Evolutionary conservation across 2,797 vertebrate species (phyloP).

Genomic region (Characodon lateralis): DNA sequence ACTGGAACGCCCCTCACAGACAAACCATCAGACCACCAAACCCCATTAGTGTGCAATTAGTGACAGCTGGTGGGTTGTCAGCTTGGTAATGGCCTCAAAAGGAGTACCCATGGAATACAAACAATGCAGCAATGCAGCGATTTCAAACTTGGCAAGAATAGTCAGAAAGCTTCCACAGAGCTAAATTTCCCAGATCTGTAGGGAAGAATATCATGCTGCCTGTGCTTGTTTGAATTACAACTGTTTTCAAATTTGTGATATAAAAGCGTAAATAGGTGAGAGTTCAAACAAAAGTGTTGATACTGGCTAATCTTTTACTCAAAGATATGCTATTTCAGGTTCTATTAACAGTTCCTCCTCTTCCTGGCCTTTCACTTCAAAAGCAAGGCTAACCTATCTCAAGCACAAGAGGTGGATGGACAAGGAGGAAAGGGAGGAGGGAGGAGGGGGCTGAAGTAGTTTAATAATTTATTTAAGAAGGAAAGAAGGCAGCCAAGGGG

Average conservation of each 20-base stretch:
- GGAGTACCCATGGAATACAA: conserved; percentile 80
- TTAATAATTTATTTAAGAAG: conserved; percentile 89
- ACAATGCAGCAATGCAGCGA: conserved; percentile 59
- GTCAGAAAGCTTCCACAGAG: conserved; percentile 41
- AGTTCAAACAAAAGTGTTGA: not conserved
- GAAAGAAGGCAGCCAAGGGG: conserved; percentile 96
- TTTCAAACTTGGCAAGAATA: conserved; percentile 65
- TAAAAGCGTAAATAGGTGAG: not conserved
- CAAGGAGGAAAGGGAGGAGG: conserved; percentile 76
- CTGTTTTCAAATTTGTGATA: conserved; percentile 1
- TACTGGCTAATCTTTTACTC: conserved; percentile 39
- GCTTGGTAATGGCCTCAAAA: conserved; percentile 85
- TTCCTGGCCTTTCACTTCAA: conserved; percentile 80
- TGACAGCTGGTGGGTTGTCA: conserved; percentile 88
- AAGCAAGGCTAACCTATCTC: conserved; percentile 88
- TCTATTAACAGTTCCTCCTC: conserved; percentile 56
- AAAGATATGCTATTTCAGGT: conserved; percentile 56
- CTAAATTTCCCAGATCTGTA: conserved; percentile 18
- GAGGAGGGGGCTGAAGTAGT: conserved; percentile 84
- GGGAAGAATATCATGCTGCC: not conserved
- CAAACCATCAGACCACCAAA: conserved; percentile 83
- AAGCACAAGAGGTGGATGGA: conserved; percentile 87
- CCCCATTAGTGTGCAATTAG: conserved; percentile 88
- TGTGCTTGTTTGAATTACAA: not conserved
- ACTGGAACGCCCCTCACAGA: conserved; percentile 81